Evolutionary conservation across 1,140 invertebrate species (phyloP).

Genomic region (Drusus annulatus): DNA sequence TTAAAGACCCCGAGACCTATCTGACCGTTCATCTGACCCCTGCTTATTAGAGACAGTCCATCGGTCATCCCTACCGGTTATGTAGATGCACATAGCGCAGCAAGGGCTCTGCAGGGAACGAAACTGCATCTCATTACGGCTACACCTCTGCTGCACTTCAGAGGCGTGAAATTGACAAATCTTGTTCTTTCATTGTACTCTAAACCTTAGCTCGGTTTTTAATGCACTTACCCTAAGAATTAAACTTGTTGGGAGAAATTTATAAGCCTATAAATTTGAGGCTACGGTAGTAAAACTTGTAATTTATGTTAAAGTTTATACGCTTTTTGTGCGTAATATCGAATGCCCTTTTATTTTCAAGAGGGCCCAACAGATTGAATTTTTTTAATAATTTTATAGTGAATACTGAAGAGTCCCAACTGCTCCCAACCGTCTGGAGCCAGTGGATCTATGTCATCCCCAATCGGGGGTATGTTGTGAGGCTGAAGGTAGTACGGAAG

Average conservation of each 20-base stretch:
- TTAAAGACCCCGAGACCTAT: background rate
- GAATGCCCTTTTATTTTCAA: too few species aligned
- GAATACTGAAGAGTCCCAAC: too few species aligned
- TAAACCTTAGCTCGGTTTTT: constrained; percentile 53
- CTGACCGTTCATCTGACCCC: constrained; percentile 15
- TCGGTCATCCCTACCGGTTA: constrained; percentile 46
- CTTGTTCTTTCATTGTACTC: constrained; percentile 54
- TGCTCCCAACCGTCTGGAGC: too few species aligned
- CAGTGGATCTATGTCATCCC: too few species aligned
- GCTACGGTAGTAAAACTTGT: constrained; percentile 9
- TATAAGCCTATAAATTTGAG: constrained; percentile 23
- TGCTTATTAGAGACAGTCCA: background rate
- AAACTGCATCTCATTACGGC: constrained; percentile 13
- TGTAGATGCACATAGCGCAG: constrained; percentile 31
- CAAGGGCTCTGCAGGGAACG: constrained; percentile 1
- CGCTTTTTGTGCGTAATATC: too few species aligned
- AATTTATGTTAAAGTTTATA: constrained; percentile 7
- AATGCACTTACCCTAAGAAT: constrained; percentile 31
- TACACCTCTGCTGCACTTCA: constrained; percentile 37
- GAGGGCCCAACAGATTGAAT: too few species aligned
- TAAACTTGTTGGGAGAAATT: background rate
- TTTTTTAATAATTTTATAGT: too few species aligned
- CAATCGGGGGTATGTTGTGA: too few species aligned
- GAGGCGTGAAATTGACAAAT: constrained; percentile 55
- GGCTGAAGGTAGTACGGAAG: too few species aligned